Evolutionary conservation across 2,888 invertebrate genomes (phyloP), one percentile per base, ranked within the genome.

Genomic region (Siphonodentalium dalli): DNA sequence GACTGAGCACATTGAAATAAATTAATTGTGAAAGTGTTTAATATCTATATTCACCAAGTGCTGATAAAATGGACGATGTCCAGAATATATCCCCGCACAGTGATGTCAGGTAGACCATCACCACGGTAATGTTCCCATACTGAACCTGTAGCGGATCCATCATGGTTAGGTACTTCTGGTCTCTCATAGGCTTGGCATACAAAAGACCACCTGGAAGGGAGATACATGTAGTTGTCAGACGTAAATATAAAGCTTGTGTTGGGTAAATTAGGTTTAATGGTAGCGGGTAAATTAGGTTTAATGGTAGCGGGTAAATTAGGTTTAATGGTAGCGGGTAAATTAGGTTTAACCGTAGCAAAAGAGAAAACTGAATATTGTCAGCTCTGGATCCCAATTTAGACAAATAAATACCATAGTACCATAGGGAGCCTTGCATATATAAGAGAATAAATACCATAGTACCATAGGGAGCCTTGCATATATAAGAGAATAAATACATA

Each of bases 51-150:
- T 54, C 53, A 77, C 77, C 78, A 11, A 78, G 53, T 28, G 78
- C 77, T 31, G 72, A 69, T 8, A 78, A 66, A 24, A 78, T 75
- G 28, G 78, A 74, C 1, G 78, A 74, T 31, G 75, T 73, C 78
- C 78, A 78, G 57, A 78, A 65, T 7, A 78, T 42, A 48, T 77
- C 78, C 2, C 74, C 77, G 56, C 67, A 74, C 24, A 78, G 51
- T 28, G 74, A 66, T 5, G 75, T 72, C 24, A 72, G 7, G 47
- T 74, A 74, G 2, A 78, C 64, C 7, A 74, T 44, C 0, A 73
- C 37, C 8, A 71, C 69, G 13, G 72, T 55, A 9, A 65, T 26
- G 23, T 54, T 53, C 0, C 77, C 76, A 58, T 66, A 76, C 20
- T 59, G 57, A 38, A 69, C 66, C 46, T 76, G 69, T 20, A 77